phyloP scores from a whole-genome alignment of 2,113 vertebrate genomes.

The Aptenodytes forsteri region DNA sequence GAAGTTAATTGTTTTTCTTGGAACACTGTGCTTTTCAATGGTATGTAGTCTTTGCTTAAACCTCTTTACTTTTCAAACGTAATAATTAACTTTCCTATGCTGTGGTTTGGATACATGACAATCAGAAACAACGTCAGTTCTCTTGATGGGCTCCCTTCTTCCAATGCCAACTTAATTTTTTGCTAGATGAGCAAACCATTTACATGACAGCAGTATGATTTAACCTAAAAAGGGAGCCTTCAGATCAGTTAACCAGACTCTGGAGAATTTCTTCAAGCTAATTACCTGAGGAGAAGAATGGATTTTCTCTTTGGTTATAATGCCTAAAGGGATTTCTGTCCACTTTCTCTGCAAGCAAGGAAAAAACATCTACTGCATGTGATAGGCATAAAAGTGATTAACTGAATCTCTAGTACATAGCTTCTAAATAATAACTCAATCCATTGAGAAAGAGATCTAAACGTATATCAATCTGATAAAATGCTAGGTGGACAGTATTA shows the following conservation, averaged over 20 bases:
- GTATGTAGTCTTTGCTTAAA: background rate
- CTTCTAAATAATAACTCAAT: background rate
- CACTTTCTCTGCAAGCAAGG: background rate
- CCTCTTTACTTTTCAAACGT: background rate
- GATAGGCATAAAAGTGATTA: background rate
- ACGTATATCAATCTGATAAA: background rate
- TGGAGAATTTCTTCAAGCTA: background rate
- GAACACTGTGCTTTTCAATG: background rate
- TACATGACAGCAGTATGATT: background rate
- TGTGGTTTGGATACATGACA: background rate
- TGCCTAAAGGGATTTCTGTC: background rate
- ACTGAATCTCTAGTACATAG: background rate
- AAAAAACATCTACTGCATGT: background rate
- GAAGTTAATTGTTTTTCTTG: background rate
- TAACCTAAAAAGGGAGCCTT: background rate
- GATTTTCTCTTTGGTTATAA: slow-evolving; percentile 41
- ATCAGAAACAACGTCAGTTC: background rate
- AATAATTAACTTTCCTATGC: background rate
- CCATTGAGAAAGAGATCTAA: background rate
- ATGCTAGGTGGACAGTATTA: background rate
- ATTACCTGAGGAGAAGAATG: background rate
- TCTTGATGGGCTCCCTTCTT: background rate
- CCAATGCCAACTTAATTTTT: background rate
- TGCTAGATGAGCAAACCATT: background rate
- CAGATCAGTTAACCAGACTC: background rate